These are phyloP conservation scores for Heloderma charlesbogerti DNA, from an alignment of 2,113 vertebrate species.

Conservation along the genomic window DNA sequence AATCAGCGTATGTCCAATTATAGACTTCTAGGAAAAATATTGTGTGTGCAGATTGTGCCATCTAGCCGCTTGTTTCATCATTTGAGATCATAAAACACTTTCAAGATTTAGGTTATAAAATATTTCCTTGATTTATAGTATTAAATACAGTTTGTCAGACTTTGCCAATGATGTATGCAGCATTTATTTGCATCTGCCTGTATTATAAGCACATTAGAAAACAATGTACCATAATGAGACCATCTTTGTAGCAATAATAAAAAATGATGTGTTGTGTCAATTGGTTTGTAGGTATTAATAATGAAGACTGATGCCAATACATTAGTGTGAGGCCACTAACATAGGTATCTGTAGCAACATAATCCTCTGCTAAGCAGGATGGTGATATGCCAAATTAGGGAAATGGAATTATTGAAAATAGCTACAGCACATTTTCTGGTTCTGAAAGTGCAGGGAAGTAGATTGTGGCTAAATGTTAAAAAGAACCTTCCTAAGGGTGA, in stretches of 20 bases:
- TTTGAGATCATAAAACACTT: not conserved
- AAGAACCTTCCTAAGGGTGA: not conserved
- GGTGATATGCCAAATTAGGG: not conserved
- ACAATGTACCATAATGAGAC: not conserved
- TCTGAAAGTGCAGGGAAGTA: not conserved
- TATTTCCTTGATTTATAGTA: not conserved
- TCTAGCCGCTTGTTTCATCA: not conserved
- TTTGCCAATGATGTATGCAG: too few species aligned
- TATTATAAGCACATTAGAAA: not conserved
- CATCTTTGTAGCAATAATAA: not conserved
- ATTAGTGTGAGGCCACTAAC: slow-evolving; percentile 14
- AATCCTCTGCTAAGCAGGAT: not conserved
- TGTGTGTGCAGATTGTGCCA: not conserved
- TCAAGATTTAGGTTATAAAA: not conserved
- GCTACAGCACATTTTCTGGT: not conserved
- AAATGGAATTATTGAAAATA: not conserved
- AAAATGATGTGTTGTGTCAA: not conserved
- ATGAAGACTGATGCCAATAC: slow-evolving; percentile 2
- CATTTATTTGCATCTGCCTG: not conserved
- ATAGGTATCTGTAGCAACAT: not conserved
- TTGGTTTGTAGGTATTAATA: slow-evolving; percentile 28
- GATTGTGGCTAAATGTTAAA: not conserved
- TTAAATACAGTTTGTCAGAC: not conserved
- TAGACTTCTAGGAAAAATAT: not conserved
- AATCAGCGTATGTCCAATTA: not conserved